Evolutionary conservation across 1,140 invertebrate genomes (phyloP).

Genomic region (Homalodisca vitripennis): DNA sequence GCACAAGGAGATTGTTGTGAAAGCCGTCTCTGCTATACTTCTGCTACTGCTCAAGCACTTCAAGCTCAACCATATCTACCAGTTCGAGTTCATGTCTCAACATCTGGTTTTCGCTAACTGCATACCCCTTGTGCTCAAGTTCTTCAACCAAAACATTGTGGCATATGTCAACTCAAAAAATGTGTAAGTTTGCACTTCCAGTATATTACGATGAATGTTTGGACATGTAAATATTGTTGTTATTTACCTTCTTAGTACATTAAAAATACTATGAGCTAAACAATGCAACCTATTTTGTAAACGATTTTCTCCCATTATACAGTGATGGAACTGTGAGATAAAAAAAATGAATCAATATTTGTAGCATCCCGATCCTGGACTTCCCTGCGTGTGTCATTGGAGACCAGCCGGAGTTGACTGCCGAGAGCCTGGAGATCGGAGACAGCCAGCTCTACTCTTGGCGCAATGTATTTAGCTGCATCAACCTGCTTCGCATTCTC

Average conservation of each 20-base stretch:
- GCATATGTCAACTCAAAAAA: conserved; percentile 95
- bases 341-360: too few relatives aligned
- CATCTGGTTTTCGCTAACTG: conserved; percentile 99
- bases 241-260: too few relatives aligned
- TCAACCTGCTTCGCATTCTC: conserved; percentile 94
- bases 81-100: conserved; percentile 99
- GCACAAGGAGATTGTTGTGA: conserved; percentile 99
- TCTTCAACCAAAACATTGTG: conserved; percentile 98
- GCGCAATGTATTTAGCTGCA: conserved; percentile 98
- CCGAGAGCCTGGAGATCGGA: conserved; percentile 89
- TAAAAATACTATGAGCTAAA: too few relatives aligned
- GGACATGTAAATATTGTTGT: too few relatives aligned
- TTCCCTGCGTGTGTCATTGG: conserved; percentile 96
- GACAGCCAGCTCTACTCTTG: conserved; percentile 89
- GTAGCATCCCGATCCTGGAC: conserved; percentile 82
- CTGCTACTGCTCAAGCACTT: conserved; percentile 95
- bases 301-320: too few relatives aligned
- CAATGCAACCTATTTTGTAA: too few relatives aligned
- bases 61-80: conserved; percentile 98
- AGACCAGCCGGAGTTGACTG: conserved; percentile 91
- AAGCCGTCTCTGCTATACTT: conserved; percentile 94
- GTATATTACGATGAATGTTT: too few relatives aligned
- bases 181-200: conserved; percentile 70
- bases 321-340: too few relatives aligned
- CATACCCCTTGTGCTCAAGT: conserved; percentile 97